Evolutionary conservation across 1,140 invertebrate genomes (phyloP).

Genomic region (Zaprionus ornatus): DNA sequence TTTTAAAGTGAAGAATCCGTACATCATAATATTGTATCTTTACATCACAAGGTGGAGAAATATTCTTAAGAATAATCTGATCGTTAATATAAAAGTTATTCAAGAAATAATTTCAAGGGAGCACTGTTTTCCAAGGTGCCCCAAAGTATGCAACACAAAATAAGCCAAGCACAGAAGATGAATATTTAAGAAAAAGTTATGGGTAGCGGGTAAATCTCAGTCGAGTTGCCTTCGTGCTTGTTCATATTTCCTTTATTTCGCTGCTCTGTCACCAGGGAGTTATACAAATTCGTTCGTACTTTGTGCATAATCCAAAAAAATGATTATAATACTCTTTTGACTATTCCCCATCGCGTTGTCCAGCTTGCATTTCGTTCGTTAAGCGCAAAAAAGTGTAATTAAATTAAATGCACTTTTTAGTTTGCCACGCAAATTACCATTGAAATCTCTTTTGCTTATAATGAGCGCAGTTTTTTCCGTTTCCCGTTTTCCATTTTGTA

Average conservation of each 20-base stretch:
- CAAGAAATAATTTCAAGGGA: no score
- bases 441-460: constrained; percentile 32
- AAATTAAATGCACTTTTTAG: constrained; percentile 61
- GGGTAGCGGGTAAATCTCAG: no score
- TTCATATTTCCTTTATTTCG: constrained; percentile 56
- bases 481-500: neutral
- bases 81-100: no score
- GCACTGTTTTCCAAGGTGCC: no score
- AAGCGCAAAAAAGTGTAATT: constrained; percentile 59
- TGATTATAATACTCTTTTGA: constrained; percentile 19
- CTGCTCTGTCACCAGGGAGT: constrained; percentile 64
- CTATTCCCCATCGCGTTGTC: constrained; percentile 5
- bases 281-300: constrained; percentile 16
- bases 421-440: constrained; percentile 35
- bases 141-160: no score
- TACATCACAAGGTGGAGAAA: no score
- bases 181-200: no score
- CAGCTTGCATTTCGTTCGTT: constrained; percentile 5
- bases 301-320: constrained; percentile 22
- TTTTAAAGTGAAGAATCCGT: no score
- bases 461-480: neutral
- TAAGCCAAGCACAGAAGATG: no score
- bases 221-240: no score
- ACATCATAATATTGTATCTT: no score
- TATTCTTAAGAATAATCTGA: no score